Evolutionary conservation across 2,113 vertebrate species (phyloP).

Genomic region (Axis porcinus): DNA sequence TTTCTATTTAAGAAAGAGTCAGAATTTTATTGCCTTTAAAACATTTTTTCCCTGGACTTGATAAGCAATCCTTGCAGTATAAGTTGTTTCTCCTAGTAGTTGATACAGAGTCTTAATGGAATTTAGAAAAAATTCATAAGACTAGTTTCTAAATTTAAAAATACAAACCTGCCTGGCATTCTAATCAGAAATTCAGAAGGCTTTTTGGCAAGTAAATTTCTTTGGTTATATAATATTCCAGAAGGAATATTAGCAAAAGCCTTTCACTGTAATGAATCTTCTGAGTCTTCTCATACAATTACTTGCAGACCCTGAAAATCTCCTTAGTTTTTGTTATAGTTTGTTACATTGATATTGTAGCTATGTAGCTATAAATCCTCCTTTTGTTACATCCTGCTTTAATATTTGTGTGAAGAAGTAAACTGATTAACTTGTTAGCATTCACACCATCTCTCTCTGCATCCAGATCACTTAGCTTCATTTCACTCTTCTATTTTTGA

Average conservation of each 20-base stretch:
- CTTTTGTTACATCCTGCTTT: not conserved
- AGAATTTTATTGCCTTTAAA: conserved; percentile 26
- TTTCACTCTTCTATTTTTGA: not conserved
- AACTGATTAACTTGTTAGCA: not conserved
- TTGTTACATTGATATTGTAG: not conserved
- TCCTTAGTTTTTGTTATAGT: not conserved
- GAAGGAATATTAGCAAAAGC: not conserved
- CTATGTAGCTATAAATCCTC: not conserved
- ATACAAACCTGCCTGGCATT: not conserved
- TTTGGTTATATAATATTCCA: not conserved
- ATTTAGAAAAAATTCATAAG: not conserved
- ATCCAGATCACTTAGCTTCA: not conserved
- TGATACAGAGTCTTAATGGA: not conserved
- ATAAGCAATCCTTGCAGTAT: not conserved
- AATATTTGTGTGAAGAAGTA: not conserved
- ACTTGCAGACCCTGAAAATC: not conserved
- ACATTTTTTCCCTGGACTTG: not conserved
- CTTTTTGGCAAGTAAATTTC: not conserved
- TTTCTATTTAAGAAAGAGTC: conserved; percentile 22
- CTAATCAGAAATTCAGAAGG: not conserved
- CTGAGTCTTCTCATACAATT: not conserved
- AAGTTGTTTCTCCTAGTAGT: not conserved
- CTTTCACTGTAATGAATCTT: not conserved
- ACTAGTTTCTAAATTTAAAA: not conserved
- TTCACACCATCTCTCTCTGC: not conserved